Percentiles rank a stretch among this genome's conserved stretches.
These are phyloP conservation scores for Scomber japonicus DNA, from an alignment of 2,113 vertebrate species.

Conservation along the genomic window DNA sequence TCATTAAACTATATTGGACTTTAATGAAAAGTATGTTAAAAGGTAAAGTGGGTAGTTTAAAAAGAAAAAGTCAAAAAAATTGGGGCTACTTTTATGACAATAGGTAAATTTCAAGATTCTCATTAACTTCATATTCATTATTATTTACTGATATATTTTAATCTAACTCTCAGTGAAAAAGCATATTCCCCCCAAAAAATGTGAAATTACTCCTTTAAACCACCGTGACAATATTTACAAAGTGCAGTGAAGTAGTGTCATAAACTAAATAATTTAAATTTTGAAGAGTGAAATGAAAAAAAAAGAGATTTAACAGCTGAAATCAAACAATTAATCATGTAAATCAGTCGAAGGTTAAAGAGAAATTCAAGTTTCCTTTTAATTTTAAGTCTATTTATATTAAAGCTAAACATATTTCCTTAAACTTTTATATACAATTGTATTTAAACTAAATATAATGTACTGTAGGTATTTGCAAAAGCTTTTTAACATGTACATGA, in stretches of 20 bases:
- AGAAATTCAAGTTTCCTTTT: neutral
- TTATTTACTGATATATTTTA: neutral
- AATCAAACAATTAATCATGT: no score
- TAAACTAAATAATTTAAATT: neutral
- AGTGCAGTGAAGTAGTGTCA: neutral
- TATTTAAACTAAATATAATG: neutral
- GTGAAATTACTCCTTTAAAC: neutral
- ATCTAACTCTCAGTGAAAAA: neutral
- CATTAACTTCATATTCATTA: neutral
- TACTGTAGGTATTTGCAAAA: neutral
- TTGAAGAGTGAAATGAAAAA: neutral
- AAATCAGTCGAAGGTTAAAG: neutral
- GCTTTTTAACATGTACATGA: conserved; percentile 6
- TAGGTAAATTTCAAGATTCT: neutral
- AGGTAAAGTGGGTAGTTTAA: neutral
- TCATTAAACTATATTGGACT: no score
- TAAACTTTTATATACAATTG: conserved; percentile 8
- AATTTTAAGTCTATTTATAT: no score
- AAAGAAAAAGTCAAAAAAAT: neutral
- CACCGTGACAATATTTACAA: conserved; percentile 29
- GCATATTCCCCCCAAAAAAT: neutral
- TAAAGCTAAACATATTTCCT: neutral
- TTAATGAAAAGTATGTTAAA: no score
- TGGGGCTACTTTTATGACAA: neutral
- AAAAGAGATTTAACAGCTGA: neutral